Evolutionary conservation across 2,888 invertebrate genomes (phyloP), one percentile per base, ranked within the genome.

Genomic region (Diarsia brunnea): DNA sequence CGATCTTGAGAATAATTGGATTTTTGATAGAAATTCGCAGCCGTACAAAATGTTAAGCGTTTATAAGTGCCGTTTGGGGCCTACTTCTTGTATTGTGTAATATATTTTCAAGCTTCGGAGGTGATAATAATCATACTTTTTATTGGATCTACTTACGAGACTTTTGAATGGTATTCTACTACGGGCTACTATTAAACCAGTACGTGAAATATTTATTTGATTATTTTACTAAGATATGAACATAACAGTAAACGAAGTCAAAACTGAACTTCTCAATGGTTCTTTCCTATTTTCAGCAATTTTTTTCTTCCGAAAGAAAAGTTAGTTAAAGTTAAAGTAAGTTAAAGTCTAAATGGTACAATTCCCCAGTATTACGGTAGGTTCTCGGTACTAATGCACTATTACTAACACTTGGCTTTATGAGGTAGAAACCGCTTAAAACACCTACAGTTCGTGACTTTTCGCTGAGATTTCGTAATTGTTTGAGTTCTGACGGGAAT

Each of bases 1-100:
- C 55, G 16, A 51, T 31, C 80, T 80, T 63, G 78, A 80, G 83
- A 75, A 80, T 80, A 80, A 80, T 80, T 80, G 83, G 80, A 78
- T 80, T 78, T 82, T 78, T 78, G 71, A 78, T 83, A 80, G 80
- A 80, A 80, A 78, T 82, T 68, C 78, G 43, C 31, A 31, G 38
- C 79, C 63, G 67, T 67, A 63, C n/a, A 71, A 82, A 82, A 78
- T 53, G 24, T 64, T 45, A 47, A 76, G 58, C 63, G 27, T 61
- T 75, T 64, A 43, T 69, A 65, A 77, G 65, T 69, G 43, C 55
- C 67, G 47, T 55, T 64, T 63, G 58, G 78, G 63, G 47, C 12
- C 31, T 47, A 43, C 27, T 66, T 69, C 45, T 61, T 76, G 58
- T 81, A 27, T 69, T 69, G 43, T 49, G 53, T 69, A 69, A 69